A percentile compares a stretch with the other conserved stretches of the same genome.
Evolutionary conservation across 2,797 vertebrate genomes (phyloP).

Genomic region (Tokudaia tokunoshimensis): DNA sequence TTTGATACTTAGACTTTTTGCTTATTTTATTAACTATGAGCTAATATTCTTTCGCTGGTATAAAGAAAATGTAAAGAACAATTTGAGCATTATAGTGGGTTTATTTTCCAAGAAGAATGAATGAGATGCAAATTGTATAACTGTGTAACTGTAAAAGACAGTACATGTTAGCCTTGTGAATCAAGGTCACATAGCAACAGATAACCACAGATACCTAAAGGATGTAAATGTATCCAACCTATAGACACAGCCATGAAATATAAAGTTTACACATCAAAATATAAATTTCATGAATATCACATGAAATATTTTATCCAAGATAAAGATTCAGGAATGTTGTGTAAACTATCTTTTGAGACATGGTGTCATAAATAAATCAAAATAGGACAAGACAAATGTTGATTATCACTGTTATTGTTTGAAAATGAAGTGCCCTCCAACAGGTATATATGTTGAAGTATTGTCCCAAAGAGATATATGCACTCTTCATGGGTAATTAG

Average conservation of each 20-base stretch:
- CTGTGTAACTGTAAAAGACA: not conserved
- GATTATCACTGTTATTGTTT: not conserved
- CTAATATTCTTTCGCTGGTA: not conserved
- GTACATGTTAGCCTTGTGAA: not conserved
- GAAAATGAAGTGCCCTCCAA: not conserved
- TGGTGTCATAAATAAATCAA: not conserved
- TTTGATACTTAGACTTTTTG: not conserved
- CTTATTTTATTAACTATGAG: not conserved
- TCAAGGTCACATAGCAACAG: not conserved
- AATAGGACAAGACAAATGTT: not conserved
- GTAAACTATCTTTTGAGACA: not conserved
- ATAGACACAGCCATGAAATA: not conserved
- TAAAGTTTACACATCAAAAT: slow-evolving; percentile 13
- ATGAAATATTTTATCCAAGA: not conserved
- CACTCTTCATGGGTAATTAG: not conserved
- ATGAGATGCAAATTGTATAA: not conserved
- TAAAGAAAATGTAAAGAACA: not conserved
- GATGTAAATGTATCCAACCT: not conserved
- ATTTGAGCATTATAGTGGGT: not conserved
- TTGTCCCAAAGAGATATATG: not conserved
- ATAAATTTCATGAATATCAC: not conserved
- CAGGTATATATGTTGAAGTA: not conserved
- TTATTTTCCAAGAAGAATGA: not conserved
- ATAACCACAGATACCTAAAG: not conserved
- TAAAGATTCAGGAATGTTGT: not conserved